These are phyloP conservation scores for Homalodisca vitripennis DNA, from an alignment of 1,140 invertebrate species.

Conservation along the genomic window DNA sequence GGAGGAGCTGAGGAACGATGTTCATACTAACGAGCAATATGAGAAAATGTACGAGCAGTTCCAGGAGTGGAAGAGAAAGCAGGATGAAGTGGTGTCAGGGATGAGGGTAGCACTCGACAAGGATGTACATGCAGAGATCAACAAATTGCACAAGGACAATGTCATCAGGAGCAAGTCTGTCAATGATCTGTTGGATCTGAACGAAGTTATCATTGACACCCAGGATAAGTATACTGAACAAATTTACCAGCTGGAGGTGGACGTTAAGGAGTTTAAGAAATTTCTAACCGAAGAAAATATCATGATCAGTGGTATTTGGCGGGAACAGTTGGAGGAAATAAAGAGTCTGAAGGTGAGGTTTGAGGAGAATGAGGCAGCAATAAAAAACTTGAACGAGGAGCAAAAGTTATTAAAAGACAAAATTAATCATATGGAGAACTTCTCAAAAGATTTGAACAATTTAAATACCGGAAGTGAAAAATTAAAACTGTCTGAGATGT, in stretches of 20 bases:
- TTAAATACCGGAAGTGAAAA: constrained; percentile 7
- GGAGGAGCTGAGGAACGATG: constrained; percentile 8
- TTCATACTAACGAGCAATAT: background rate
- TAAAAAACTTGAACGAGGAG: constrained; percentile 31
- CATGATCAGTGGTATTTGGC: constrained; percentile 45
- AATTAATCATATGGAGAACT: constrained; percentile 41
- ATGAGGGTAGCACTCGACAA: background rate
- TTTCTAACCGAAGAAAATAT: constrained; percentile 47
- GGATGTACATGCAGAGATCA: constrained; percentile 16
- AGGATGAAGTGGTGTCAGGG: background rate
- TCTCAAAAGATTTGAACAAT: constrained; percentile 41
- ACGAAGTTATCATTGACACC: constrained; percentile 47
- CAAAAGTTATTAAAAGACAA: constrained; percentile 38
- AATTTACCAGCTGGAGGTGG: constrained; percentile 56
- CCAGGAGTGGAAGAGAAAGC: constrained; percentile 15
- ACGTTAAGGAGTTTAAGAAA: constrained; percentile 62
- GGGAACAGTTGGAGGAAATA: constrained; percentile 45
- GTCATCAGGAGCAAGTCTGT: constrained; percentile 45
- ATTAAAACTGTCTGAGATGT: background rate
- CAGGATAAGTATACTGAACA: constrained; percentile 53
- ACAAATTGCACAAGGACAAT: constrained; percentile 25
- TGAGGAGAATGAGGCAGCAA: constrained; percentile 41
- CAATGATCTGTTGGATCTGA: constrained; percentile 47
- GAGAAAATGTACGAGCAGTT: constrained; percentile 23
- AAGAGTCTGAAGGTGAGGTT: constrained; percentile 48